These are phyloP conservation scores for Lasioglossum zephyrum DNA, from an alignment of 2,888 invertebrate genomes.

Conservation along the genomic window DNA sequence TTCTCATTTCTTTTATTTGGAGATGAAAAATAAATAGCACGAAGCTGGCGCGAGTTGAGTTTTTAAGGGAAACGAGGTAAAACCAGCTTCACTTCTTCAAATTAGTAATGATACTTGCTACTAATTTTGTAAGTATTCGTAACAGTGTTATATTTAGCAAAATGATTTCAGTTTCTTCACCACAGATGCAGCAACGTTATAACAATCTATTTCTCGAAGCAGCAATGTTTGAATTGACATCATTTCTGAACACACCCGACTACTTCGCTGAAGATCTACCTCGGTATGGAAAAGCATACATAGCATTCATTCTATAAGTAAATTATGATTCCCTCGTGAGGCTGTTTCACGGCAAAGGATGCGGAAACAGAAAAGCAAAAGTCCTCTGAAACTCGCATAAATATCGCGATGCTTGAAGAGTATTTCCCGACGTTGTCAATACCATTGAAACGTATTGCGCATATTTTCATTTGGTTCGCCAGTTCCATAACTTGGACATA, in stretches of 20 bases:
- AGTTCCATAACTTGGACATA: background rate
- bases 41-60: too few species aligned
- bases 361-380: constrained; percentile 24
- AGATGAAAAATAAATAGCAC: background rate
- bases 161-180: background rate
- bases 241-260: constrained; percentile 16
- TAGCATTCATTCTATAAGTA: constrained; percentile 49
- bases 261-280: background rate
- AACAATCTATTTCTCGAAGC: background rate
- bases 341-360: constrained; percentile 29
- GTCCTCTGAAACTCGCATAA: constrained; percentile 28
- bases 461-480: constrained; percentile 4
- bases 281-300: constrained; percentile 20
- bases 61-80: too few species aligned
- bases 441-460: background rate
- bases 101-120: too few species aligned
- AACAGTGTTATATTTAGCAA: background rate
- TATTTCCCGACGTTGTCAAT: constrained; percentile 5
- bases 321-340: constrained; percentile 45
- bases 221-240: constrained; percentile 20
- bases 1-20: background rate
- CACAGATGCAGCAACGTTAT: background rate
- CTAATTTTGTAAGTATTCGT: too few species aligned
- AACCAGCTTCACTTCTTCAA: background rate
- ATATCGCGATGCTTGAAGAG: constrained; percentile 11